Percentiles rank a stretch among this genome's conserved stretches.
Evolutionary conservation across 2,113 vertebrate species (phyloP).

Genomic region (Ctenodactylus gundi): DNA sequence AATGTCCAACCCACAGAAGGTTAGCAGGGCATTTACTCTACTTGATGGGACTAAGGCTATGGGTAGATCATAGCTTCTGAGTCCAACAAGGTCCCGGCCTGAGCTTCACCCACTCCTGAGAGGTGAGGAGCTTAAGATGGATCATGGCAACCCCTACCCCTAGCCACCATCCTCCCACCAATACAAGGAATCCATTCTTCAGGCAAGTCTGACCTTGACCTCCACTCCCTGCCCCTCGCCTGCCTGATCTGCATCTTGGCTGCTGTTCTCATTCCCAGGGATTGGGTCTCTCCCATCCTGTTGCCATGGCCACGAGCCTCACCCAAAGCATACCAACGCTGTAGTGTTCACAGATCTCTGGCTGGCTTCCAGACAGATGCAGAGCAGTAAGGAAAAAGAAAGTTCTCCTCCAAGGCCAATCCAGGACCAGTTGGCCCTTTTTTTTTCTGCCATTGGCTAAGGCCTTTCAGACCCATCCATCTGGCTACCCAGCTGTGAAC

Average conservation of each 20-base stretch:
- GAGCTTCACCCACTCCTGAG: neutral
- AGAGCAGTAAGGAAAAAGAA: neutral
- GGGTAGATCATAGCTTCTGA: neutral
- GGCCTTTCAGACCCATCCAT: neutral
- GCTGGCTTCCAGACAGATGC: slow-evolving; percentile 45
- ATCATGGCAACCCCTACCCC: neutral
- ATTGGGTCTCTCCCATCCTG: slow-evolving; percentile 4
- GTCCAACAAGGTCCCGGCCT: neutral
- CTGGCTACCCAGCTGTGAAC: neutral
- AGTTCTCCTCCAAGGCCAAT: neutral
- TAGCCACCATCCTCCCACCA: neutral
- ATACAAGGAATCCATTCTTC: neutral
- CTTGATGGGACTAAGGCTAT: neutral
- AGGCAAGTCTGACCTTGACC: neutral
- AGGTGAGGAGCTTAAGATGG: neutral
- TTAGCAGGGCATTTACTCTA: neutral
- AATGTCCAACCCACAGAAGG: neutral
- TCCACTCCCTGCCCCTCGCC: neutral
- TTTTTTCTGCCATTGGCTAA: neutral
- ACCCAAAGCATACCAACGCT: slow-evolving; percentile 57
- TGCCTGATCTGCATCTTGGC: slow-evolving; percentile 1
- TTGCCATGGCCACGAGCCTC: slow-evolving; percentile 61
- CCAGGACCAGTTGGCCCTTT: neutral
- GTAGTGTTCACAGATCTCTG: slow-evolving; percentile 18
- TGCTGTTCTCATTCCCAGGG: neutral